Evolutionary conservation across 1,140 invertebrate species (phyloP).

Genomic region (Drosophila persimilis): DNA sequence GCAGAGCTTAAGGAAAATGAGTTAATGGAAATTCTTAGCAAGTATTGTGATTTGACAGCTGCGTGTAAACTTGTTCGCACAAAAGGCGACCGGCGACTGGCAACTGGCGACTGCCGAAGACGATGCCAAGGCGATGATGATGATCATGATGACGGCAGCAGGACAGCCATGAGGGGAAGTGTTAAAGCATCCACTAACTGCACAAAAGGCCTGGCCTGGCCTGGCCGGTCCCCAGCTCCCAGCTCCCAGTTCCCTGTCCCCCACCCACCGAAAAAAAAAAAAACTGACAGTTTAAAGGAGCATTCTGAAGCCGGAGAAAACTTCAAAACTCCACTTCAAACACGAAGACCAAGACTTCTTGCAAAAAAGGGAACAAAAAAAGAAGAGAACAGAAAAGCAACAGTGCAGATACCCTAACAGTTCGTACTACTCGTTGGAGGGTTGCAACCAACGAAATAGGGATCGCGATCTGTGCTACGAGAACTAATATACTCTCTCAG

Average conservation of each 20-base stretch:
- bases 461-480: no score
- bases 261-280: constrained; percentile 11
- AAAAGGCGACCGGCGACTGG: constrained; percentile 27
- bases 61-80: constrained; percentile 71
- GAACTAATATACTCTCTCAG: no score
- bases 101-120: neutral
- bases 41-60: constrained; percentile 81
- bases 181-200: constrained; percentile 52
- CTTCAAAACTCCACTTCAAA: constrained; percentile 5
- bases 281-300: constrained; percentile 69
- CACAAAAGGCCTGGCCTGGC: constrained; percentile 45
- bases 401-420: no score
- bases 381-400: no score
- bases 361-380: constrained; percentile 1
- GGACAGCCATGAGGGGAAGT: constrained; percentile 1
- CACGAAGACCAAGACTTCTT: constrained; percentile 3
- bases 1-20: constrained; percentile 65
- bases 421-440: no score
- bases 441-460: no score
- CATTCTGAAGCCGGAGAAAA: constrained; percentile 20
- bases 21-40: constrained; percentile 80
- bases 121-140: constrained; percentile 13
- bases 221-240: no score
- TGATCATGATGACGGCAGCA: constrained; percentile 6
- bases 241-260: no score